These are phyloP conservation scores for Eristalinus sepulchralis DNA, from an alignment of 2,888 invertebrate genomes.

Conservation along the genomic window DNA sequence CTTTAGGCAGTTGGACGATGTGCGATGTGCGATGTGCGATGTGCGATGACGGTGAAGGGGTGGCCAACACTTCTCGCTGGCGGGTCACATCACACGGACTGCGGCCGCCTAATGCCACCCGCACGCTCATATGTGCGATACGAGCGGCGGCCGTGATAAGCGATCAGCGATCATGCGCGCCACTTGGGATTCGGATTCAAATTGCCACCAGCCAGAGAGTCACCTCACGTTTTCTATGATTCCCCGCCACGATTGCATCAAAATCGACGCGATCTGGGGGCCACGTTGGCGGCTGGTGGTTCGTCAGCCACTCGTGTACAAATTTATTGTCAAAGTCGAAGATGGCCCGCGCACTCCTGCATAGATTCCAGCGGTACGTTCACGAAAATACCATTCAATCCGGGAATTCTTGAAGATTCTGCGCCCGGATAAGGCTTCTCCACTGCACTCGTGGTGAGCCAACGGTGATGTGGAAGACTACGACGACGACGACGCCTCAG, in stretches of 20 bases:
- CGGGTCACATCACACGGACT: constrained; percentile 59
- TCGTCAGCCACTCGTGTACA: constrained; percentile 18
- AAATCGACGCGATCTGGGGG: constrained; percentile 56
- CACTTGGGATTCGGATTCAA: constrained; percentile 20
- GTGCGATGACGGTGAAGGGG: neutral
- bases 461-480: neutral
- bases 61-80: constrained; percentile 42
- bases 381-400: constrained; percentile 70
- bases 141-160: neutral
- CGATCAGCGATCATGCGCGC: constrained; percentile 19
- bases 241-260: constrained; percentile 66
- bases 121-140: constrained; percentile 38
- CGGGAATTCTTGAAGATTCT: constrained; percentile 64
- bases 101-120: constrained; percentile 57
- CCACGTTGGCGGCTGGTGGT: neutral
- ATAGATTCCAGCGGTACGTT: constrained; percentile 49
- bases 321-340: constrained; percentile 65
- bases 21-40: no score
- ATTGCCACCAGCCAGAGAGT: constrained; percentile 64
- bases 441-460: constrained; percentile 1
- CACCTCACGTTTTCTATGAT: constrained; percentile 70
- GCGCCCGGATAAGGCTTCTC: constrained; percentile 44
- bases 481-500: neutral
- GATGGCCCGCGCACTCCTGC: constrained; percentile 31
- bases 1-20: constrained; percentile 19